Evolutionary conservation across 2,888 invertebrate genomes (phyloP).

Genomic region (Agrotis puta): DNA sequence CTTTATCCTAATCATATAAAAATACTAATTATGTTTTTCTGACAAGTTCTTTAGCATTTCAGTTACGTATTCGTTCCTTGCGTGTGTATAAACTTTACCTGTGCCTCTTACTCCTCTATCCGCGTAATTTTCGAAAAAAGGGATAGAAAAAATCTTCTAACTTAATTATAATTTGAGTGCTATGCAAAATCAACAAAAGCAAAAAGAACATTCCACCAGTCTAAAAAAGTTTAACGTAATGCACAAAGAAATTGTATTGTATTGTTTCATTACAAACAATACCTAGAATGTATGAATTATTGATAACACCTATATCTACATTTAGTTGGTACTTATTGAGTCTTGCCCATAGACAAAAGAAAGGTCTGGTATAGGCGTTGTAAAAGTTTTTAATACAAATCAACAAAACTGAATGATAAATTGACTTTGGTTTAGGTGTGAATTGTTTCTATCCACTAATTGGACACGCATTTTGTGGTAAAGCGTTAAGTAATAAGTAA

Average conservation of each 20-base stretch:
- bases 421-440: conserved; percentile 41
- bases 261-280: conserved; percentile 14
- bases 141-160: too few relatives aligned
- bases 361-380: background rate
- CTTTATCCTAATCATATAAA: background rate
- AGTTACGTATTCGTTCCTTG: too few relatives aligned
- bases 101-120: too few relatives aligned
- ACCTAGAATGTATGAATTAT: background rate
- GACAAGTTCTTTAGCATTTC: too few relatives aligned
- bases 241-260: conserved; percentile 19
- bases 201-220: background rate
- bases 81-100: too few relatives aligned
- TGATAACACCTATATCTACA: background rate
- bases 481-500: conserved; percentile 10
- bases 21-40: conserved; percentile 11
- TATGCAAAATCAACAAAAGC: background rate
- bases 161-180: background rate
- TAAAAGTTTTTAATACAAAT: conserved; percentile 5
- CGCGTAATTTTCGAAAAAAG: too few relatives aligned
- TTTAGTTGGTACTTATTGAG: background rate
- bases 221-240: background rate
- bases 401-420: conserved; percentile 24
- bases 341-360: too few relatives aligned
- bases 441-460: conserved; percentile 32
- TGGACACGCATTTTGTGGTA: conserved; percentile 33